These are phyloP conservation scores for Phyllotreta striolata DNA, from an alignment of 2,888 invertebrate genomes.

Conservation along the genomic window DNA sequence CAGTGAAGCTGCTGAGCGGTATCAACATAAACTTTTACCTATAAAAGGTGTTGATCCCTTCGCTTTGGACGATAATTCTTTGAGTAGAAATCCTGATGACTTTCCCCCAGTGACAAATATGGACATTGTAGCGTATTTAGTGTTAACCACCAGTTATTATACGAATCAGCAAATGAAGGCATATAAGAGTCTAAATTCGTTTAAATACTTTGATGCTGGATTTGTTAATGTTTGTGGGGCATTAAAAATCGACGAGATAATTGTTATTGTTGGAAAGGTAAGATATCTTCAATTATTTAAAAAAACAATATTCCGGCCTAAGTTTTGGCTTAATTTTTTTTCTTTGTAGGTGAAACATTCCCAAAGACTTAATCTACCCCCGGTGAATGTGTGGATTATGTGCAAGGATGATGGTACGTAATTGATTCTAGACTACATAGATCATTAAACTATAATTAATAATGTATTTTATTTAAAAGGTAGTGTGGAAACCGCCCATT, in stretches of 20 bases:
- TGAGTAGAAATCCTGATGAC: too few species aligned
- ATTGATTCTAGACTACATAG: too few species aligned
- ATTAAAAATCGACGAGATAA: slow-evolving; percentile 14
- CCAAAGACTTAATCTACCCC: slow-evolving; percentile 25
- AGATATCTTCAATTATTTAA: not conserved
- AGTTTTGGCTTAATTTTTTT: too few species aligned
- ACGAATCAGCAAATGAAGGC: slow-evolving; percentile 15
- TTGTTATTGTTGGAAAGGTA: slow-evolving; percentile 27
- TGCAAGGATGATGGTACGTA: slow-evolving; percentile 34
- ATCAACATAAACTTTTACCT: too few species aligned
- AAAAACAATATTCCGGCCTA: too few species aligned
- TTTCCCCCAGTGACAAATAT: slow-evolving; percentile 18
- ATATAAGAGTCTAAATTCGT: slow-evolving; percentile 12
- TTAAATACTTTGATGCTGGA: slow-evolving; percentile 23
- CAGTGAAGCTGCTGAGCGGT: too few species aligned
- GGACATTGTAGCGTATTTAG: slow-evolving; percentile 17
- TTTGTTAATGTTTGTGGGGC: slow-evolving; percentile 19
- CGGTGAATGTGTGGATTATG: slow-evolving; percentile 30
- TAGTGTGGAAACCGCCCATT: slow-evolving; percentile 27
- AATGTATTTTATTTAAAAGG: too few species aligned
- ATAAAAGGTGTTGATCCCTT: too few species aligned
- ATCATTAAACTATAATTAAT: too few species aligned
- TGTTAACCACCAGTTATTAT: slow-evolving; percentile 16
- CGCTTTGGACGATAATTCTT: too few species aligned
- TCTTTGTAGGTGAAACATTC: slow-evolving; percentile 38